Conservation (phyloP, 2,888 invertebrate species). For the Glaucopsyche alexis region DNA sequence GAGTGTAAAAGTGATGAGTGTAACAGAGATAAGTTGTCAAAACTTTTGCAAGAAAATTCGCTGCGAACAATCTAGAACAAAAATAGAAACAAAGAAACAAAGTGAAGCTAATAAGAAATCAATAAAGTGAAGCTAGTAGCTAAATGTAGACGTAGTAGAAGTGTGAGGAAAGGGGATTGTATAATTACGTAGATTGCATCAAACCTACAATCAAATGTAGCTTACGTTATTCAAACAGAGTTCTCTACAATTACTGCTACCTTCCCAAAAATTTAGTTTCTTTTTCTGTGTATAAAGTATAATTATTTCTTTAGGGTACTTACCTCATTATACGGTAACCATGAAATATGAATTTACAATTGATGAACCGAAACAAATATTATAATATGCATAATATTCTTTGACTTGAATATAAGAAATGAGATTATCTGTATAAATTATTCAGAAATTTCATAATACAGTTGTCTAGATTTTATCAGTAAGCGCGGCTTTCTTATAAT, state of each 20-base stretch:
- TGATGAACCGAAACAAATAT: too few relatives aligned
- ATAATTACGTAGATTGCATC: slow-evolving; percentile 24
- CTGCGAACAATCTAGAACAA: not conserved
- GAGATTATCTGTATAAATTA: not conserved
- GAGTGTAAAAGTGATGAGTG: too few relatives aligned
- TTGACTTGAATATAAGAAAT: not conserved
- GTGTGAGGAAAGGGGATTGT: slow-evolving; percentile 6
- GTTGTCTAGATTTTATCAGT: not conserved
- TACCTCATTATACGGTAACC: slow-evolving; percentile 6
- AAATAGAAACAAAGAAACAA: not conserved
- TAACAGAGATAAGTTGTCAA: too few relatives aligned
- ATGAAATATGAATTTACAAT: not conserved
- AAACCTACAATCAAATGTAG: slow-evolving; percentile 21
- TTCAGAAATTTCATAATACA: not conserved
- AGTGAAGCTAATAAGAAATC: too few relatives aligned
- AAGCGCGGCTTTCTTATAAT: not conserved
- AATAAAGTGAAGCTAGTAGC: too few relatives aligned
- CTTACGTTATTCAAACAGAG: slow-evolving; percentile 20
- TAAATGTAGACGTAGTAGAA: not conserved
- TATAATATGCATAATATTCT: not conserved
- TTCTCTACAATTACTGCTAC: not conserved
- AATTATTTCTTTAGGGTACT: slow-evolving; percentile 4
- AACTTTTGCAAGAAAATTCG: not conserved
- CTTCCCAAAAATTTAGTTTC: slow-evolving; percentile 24
- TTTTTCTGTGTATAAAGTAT: slow-evolving; percentile 15